A percentile compares a stretch with the other conserved stretches of the same genome.
These are phyloP conservation scores for Artibeus lituratus DNA, from an alignment of 2,797 vertebrate species.

Conservation along the genomic window DNA sequence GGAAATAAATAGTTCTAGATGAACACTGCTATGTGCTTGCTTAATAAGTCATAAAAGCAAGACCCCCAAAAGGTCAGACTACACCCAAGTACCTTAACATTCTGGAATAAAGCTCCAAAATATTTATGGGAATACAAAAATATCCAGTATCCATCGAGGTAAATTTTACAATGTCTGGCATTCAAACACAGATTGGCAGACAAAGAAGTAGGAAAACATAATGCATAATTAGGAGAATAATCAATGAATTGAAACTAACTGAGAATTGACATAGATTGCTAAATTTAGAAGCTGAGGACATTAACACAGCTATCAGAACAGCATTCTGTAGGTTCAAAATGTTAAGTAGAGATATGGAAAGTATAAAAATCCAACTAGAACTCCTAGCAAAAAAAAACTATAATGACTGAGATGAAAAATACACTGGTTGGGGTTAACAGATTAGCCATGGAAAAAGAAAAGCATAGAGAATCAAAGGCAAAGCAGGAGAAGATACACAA, in stretches of 20 bases:
- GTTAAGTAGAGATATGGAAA: neutral
- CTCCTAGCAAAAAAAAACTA: neutral
- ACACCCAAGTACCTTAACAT: neutral
- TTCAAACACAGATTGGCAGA: neutral
- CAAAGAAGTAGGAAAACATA: neutral
- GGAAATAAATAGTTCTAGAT: neutral
- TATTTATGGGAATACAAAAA: neutral
- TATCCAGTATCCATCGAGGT: neutral
- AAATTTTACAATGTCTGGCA: neutral
- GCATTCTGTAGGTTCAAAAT: neutral
- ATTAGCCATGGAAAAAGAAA: neutral
- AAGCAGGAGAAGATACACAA: neutral
- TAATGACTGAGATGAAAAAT: neutral
- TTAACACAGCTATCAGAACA: neutral
- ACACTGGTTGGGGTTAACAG: neutral
- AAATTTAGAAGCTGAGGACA: neutral
- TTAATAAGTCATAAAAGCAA: neutral
- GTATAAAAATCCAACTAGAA: neutral
- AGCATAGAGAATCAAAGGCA: neutral
- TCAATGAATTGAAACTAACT: neutral
- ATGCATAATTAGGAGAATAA: neutral
- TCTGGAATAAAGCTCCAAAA: neutral
- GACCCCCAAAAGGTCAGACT: neutral
- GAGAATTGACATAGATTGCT: neutral
- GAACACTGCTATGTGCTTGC: neutral